Percentiles rank a stretch among this genome's conserved stretches.
Conservation (phyloP, 2,113 vertebrate species). For the Pangasianodon gigas region DNA sequence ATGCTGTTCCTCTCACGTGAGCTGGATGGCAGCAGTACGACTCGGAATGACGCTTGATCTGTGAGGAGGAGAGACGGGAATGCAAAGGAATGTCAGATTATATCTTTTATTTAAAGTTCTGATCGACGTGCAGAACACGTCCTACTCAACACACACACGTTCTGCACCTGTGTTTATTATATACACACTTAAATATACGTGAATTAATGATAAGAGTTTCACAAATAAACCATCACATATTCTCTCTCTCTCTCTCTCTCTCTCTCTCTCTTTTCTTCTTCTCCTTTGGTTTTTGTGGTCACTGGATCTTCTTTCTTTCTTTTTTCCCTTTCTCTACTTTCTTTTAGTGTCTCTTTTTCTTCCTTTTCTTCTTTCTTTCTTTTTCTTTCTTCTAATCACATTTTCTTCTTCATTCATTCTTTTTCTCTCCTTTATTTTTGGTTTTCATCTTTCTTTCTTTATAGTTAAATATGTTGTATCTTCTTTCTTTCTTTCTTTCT, state of each 20-base stretch:
- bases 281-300: background rate
- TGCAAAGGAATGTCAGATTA: background rate
- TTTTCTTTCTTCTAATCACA: slow-evolving; percentile 11
- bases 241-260: background rate
- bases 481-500: too few species aligned
- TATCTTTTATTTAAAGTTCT: background rate
- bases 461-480: too few species aligned
- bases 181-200: background rate
- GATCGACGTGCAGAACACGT: too few species aligned
- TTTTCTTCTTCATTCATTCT: background rate
- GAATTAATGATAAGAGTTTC: background rate
- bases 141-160: background rate
- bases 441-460: too few species aligned
- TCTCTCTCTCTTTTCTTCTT: background rate
- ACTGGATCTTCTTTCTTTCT: slow-evolving; percentile 4
- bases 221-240: background rate
- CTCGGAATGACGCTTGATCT: slow-evolving; percentile 11
- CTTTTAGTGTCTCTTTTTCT: too few species aligned
- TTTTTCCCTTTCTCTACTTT: slow-evolving; percentile 52
- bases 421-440: background rate
- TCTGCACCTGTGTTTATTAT: background rate
- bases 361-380: background rate
- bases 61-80: slow-evolving; percentile 13
- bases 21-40: slow-evolving; percentile 30
- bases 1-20: slow-evolving; percentile 16